Evolutionary conservation across 2,113 vertebrate species (phyloP), one percentile per base, ranked within the genome.

Genomic region (Cisticola juncidis): DNA sequence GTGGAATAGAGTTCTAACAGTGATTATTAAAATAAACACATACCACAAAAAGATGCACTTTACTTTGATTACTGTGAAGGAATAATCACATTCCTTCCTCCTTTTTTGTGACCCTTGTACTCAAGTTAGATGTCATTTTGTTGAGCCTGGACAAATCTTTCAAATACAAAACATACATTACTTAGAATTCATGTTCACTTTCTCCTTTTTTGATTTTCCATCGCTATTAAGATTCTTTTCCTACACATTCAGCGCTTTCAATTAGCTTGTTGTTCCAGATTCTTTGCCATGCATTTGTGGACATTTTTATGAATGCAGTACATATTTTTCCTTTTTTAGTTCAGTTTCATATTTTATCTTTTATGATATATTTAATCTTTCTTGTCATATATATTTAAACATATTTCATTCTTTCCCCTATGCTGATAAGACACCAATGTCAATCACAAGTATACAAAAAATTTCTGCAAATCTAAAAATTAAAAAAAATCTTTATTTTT

Each of bases 21-120:
- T 33, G 48, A 86, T 86, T 91, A 57, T 62, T 85, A 86, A 95
- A 77, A 92, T 79, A 80, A 93, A 48, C 7, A 73, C 65, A 81
- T 28, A 45, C n/a, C 9, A 79, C 18, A 18, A 12, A 44, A 87
- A 77, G 42, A 56, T 76, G 45, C 9, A 92, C 56, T 69, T 94
- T 61, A 76, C 31, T 78, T 80, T 88, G 54, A 73, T 76, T 66
- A 84, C 15, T 60, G 24, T 62, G 65, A 92, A 68, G 9, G 72
- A 86, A 92, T 73, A 86, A 88, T 71, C 2, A 85, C 45, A 88
- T 92, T 82, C 48, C 22, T 64, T 21, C 8, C 25, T 91, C 72
- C 66, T 38, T 93, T 92, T 78, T 70, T 6, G 2, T 57, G 57
- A 79, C 56, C 68, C 81, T 48, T 68, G 8, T 64, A 65, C 13